These are phyloP conservation scores for Nephotettix cincticeps DNA, from an alignment of 1,140 invertebrate genomes.

Conservation along the genomic window DNA sequence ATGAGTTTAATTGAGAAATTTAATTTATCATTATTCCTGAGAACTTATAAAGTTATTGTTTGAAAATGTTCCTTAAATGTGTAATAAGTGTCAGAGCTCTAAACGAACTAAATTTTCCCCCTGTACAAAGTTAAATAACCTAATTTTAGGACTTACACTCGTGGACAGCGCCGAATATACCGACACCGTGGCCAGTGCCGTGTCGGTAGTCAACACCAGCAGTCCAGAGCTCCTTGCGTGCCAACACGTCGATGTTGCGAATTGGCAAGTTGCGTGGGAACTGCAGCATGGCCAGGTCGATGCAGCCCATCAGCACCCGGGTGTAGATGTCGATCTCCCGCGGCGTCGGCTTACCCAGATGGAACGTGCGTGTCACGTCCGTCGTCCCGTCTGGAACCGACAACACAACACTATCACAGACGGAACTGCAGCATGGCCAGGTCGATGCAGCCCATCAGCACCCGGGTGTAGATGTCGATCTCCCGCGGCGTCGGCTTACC, in stretches of 20 bases:
- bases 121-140: too few species aligned
- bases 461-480: constrained; percentile 81
- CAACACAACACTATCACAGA: too few species aligned
- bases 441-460: constrained; percentile 82
- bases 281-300: constrained; percentile 66
- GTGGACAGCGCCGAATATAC: constrained; percentile 79
- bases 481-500: constrained; percentile 63
- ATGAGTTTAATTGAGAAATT: too few species aligned
- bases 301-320: constrained; percentile 82
- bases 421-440: constrained; percentile 66
- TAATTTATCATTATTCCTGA: too few species aligned
- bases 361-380: constrained; percentile 88
- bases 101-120: too few species aligned
- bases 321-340: constrained; percentile 84
- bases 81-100: too few species aligned
- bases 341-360: constrained; percentile 76
- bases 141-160: constrained; percentile 75
- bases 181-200: constrained; percentile 89
- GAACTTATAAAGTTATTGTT: too few species aligned
- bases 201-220: constrained; percentile 79
- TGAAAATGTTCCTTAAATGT: too few species aligned
- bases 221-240: constrained; percentile 77
- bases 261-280: constrained; percentile 66
- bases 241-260: constrained; percentile 70
- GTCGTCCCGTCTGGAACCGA: constrained; percentile 78